Evolutionary conservation across 64 coral and sea anemone species (phyloP), one percentile per base, ranked within the genome.

Genomic region (Trachythela sp.): DNA sequence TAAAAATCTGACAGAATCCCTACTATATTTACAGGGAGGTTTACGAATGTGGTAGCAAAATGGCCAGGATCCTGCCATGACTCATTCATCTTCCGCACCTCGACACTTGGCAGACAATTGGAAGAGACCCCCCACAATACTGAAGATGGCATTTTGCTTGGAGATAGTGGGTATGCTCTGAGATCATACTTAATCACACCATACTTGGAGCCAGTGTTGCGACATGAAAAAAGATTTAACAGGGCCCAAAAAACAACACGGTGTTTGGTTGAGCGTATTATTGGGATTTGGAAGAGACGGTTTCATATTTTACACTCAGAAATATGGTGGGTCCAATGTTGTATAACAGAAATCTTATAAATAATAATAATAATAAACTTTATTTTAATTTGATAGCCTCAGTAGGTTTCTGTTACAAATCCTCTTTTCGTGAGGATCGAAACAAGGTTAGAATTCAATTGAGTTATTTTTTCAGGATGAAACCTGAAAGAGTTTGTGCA

Each of bases 71-170:
- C 24, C 13, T 64, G 56, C 22, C 40, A 48, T 29, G 84, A 85
- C n/a, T 49, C 24, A 31, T 51, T 58, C 22, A 59, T 87, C 9
- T 87, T 58, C 49, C 85, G 85, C 33, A 36, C 48, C 35, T 85
- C 38, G 0, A 9, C 36, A 31, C 48, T 85, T 42, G 41, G 20
- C 40, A 48, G 26, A 45, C 40, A 48, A 42, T 26, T 85, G 41
- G 84, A 85, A 26, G 38, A 43, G 22, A 64, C 56, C 4, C 56
- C 36, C 43, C 84, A 85, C 24, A 42, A 22, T 29, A 32, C 48
- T 50, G 84, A 40, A 0, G 84, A 85, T 85, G 84, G 84, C 0
- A 85, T 85, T 22, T 50, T 85, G 29, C 42, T 85, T 64, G 84
- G 39, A 39, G 33, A 50, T 24, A 38, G 31, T 36, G 85, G 49